Percentiles rank a stretch among this genome's conserved stretches.
phyloP scores from a whole-genome alignment of 2,797 vertebrate species.

The Florisuga fusca region DNA sequence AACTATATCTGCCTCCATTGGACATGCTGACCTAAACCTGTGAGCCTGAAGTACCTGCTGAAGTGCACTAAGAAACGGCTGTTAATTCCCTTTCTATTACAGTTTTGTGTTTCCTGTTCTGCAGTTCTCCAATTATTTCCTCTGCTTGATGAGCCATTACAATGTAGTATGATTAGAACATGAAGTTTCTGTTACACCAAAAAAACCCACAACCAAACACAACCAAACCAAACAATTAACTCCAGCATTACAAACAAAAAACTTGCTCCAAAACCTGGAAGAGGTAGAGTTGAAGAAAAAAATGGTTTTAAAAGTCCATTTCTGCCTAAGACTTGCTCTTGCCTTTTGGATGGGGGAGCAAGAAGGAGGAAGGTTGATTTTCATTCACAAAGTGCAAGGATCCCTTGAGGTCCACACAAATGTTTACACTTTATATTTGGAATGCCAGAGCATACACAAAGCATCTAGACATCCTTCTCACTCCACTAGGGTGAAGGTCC shows the following conservation, averaged over 20 bases:
- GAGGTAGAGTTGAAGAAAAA: background rate
- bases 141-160: background rate
- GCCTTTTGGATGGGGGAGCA: background rate
- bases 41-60: background rate
- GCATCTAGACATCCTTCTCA: background rate
- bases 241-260: background rate
- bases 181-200: background rate
- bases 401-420: background rate
- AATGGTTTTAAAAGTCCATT: background rate
- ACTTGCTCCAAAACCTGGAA: background rate
- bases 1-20: background rate
- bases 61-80: background rate
- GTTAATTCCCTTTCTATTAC: background rate
- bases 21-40: background rate
- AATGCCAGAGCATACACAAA: background rate
- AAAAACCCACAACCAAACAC: no score
- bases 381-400: background rate
- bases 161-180: background rate
- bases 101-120: background rate
- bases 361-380: background rate
- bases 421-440: background rate
- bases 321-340: background rate
- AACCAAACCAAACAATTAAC: background rate
- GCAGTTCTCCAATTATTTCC: background rate
- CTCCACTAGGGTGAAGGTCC: fast-evolving